A percentile compares a stretch with the other conserved stretches of the same genome.
Evolutionary conservation across 1,140 invertebrate genomes (phyloP).

Genomic region (Fopius arisanus): DNA sequence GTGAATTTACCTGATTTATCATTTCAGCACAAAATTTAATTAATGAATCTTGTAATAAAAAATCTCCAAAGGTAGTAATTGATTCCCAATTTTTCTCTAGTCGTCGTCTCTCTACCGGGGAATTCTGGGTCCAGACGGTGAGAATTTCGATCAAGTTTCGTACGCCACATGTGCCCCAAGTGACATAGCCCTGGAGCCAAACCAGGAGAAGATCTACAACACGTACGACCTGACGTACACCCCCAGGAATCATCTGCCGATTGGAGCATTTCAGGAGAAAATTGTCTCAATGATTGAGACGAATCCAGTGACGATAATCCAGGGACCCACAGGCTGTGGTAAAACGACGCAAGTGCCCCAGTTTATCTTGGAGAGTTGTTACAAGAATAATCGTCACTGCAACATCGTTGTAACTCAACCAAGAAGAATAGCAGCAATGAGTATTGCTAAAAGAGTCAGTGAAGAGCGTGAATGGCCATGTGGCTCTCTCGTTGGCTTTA

Average conservation of each 20-base stretch:
- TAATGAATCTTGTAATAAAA: too few species aligned
- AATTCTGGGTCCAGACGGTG: neutral
- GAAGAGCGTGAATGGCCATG: conserved; percentile 79
- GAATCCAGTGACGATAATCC: conserved; percentile 80
- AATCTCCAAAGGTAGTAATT: conserved; percentile 20
- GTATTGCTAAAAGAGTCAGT: conserved; percentile 79
- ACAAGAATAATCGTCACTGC: conserved; percentile 69
- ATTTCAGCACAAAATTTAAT: too few species aligned
- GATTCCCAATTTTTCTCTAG: conserved; percentile 29
- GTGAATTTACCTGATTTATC: too few species aligned
- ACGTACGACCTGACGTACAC: conserved; percentile 51
- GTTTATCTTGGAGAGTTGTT: conserved; percentile 82
- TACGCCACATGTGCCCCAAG: conserved; percentile 40
- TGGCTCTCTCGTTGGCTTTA: conserved; percentile 84
- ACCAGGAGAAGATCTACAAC: conserved; percentile 48
- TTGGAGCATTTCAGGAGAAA: conserved; percentile 48
- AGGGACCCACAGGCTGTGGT: conserved; percentile 86
- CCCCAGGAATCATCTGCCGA: conserved; percentile 40
- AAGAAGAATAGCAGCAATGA: conserved; percentile 84
- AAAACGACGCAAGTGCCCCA: conserved; percentile 89
- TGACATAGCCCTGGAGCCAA: conserved; percentile 31
- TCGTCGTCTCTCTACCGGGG: conserved; percentile 9
- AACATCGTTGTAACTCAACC: conserved; percentile 91
- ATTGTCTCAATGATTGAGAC: conserved; percentile 72
- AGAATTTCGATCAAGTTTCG: conserved; percentile 46